Percentiles rank a stretch among this genome's conserved stretches.
These are phyloP conservation scores for Limnothrissa miodon DNA, from an alignment of 2,113 vertebrate species.

Conservation along the genomic window DNA sequence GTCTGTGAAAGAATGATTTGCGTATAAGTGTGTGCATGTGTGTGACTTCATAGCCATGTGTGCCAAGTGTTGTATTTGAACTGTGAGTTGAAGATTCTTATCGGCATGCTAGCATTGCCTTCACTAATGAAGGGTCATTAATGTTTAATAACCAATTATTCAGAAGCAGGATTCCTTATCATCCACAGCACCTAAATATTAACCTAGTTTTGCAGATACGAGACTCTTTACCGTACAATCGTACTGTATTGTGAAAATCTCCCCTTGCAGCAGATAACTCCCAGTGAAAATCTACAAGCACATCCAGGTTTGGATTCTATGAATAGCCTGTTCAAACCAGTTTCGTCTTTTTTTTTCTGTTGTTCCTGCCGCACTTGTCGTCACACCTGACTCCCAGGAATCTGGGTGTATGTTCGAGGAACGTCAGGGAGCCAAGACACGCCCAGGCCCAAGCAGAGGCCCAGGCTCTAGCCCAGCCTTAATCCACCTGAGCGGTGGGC, in stretches of 20 bases:
- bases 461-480: no score
- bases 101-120: neutral
- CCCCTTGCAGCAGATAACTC: neutral
- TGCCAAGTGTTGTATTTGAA: neutral
- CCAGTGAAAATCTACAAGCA: neutral
- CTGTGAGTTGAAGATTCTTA: neutral
- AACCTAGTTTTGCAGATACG: neutral
- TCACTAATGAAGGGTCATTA: neutral
- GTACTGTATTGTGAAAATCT: neutral
- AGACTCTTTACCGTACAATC: neutral
- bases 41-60: neutral
- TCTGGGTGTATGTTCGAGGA: neutral
- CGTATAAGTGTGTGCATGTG: neutral
- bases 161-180: neutral
- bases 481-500: neutral
- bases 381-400: neutral
- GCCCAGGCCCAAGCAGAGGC: no score
- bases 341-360: neutral
- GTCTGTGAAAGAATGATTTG: neutral
- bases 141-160: neutral
- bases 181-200: neutral
- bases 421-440: neutral
- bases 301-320: no score
- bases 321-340: neutral
- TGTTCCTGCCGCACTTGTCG: neutral